Percentiles rank a stretch among this genome's conserved stretches.
Conservation (phyloP, 2,113 vertebrate genomes). For the Arenaria interpres region DNA sequence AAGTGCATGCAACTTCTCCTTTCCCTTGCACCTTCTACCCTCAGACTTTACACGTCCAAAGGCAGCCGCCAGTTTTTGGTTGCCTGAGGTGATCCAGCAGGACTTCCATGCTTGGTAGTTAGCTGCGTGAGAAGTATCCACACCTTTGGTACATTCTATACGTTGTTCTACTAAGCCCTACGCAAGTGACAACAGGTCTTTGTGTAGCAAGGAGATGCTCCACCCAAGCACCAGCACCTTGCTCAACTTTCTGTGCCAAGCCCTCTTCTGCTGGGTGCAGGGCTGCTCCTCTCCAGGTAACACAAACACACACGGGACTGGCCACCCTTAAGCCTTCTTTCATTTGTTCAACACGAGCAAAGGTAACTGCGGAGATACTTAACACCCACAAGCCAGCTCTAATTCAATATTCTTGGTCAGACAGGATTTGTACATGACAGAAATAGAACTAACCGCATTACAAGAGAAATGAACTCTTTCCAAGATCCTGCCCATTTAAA, state of each 20-base stretch:
- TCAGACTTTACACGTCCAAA: not conserved
- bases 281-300: not conserved
- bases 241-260: not conserved
- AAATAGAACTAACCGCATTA: constrained; percentile 59
- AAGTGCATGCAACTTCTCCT: not conserved
- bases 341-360: constrained; percentile 1
- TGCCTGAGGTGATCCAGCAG: not conserved
- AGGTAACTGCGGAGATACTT: not conserved
- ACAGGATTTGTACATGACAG: constrained; percentile 40
- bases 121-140: not conserved
- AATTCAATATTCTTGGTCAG: constrained; percentile 55
- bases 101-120: not conserved
- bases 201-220: not conserved
- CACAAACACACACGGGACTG: not conserved
- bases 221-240: not conserved
- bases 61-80: not conserved
- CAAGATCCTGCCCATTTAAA: constrained; percentile 46
- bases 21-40: not conserved
- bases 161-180: not conserved
- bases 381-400: constrained; percentile 20
- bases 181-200: not conserved
- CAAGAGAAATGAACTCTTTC: not conserved
- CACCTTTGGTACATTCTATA: not conserved
- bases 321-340: not conserved
- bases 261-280: not conserved